phyloP scores from a whole-genome alignment of 2,888 invertebrate genomes.

The Trilocha varians region DNA sequence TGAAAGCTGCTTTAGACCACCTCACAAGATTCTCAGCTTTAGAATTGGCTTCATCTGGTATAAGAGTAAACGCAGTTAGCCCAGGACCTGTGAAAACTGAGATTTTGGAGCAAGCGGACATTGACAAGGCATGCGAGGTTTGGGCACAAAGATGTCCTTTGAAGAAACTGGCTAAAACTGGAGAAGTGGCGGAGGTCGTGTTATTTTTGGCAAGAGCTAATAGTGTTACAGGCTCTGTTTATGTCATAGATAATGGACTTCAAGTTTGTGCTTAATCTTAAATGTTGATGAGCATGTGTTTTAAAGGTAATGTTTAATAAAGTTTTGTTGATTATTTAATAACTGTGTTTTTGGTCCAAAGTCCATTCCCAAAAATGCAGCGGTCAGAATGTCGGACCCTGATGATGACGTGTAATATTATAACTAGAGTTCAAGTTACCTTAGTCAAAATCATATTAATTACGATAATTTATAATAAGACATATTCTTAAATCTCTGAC shows the following conservation, averaged over 20 bases:
- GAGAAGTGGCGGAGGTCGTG: slow-evolving; percentile 12
- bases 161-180: slow-evolving; percentile 9
- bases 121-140: neutral
- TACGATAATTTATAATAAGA: no score
- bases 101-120: slow-evolving; percentile 6
- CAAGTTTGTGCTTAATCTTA: neutral
- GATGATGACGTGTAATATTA: no score
- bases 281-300: neutral
- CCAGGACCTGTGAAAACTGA: slow-evolving; percentile 77
- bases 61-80: slow-evolving; percentile 80
- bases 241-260: slow-evolving; percentile 1
- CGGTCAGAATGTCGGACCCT: no score
- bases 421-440: no score
- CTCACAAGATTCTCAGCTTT: slow-evolving; percentile 80
- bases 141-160: slow-evolving; percentile 5
- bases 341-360: no score
- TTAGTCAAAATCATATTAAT: no score
- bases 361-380: no score
- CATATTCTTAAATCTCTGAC: no score
- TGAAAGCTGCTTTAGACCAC: slow-evolving; percentile 83
- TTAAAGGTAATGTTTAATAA: no score
- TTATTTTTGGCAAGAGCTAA: slow-evolving; percentile 10
- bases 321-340: no score
- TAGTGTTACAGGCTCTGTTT: slow-evolving; percentile 10
- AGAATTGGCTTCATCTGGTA: slow-evolving; percentile 70